phyloP scores from a whole-genome alignment of 2,113 vertebrate species.

The Lampris incognitus region DNA sequence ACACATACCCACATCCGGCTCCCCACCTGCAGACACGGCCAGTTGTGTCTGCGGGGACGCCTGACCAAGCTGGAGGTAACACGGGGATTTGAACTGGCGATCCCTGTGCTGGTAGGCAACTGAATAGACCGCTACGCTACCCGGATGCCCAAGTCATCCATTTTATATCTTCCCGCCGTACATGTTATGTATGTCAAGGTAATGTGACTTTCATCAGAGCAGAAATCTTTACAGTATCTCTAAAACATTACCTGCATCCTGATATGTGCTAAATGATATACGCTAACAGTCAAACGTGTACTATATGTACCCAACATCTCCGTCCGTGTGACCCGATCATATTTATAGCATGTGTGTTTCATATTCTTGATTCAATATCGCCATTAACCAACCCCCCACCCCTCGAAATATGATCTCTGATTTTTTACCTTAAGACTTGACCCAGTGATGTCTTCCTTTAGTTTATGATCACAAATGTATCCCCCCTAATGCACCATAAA shows the following conservation, averaged over 20 bases:
- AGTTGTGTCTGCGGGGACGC: too few species aligned
- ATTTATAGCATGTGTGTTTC: slow-evolving; percentile 6
- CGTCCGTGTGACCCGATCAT: slow-evolving; percentile 5
- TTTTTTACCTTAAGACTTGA: slow-evolving; percentile 17
- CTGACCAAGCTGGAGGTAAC: too few species aligned
- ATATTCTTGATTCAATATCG: neutral
- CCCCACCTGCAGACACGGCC: too few species aligned
- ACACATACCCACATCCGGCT: too few species aligned
- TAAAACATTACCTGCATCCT: neutral
- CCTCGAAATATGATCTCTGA: slow-evolving; percentile 19
- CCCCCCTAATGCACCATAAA: slow-evolving; percentile 56
- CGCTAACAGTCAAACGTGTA: neutral
- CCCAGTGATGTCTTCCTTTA: slow-evolving; percentile 28
- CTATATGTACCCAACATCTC: neutral
- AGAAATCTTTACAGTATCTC: too few species aligned
- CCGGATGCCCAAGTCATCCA: too few species aligned
- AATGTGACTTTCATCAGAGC: neutral
- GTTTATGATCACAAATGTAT: slow-evolving; percentile 34
- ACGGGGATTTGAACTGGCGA: too few species aligned
- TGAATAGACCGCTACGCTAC: too few species aligned
- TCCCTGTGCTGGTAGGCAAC: too few species aligned
- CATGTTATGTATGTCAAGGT: too few species aligned
- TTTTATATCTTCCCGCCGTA: too few species aligned
- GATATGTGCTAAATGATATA: neutral
- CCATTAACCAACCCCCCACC: slow-evolving; percentile 4